These are phyloP conservation scores for Lycaon pictus DNA, from an alignment of 2,113 vertebrate genomes.

Conservation along the genomic window DNA sequence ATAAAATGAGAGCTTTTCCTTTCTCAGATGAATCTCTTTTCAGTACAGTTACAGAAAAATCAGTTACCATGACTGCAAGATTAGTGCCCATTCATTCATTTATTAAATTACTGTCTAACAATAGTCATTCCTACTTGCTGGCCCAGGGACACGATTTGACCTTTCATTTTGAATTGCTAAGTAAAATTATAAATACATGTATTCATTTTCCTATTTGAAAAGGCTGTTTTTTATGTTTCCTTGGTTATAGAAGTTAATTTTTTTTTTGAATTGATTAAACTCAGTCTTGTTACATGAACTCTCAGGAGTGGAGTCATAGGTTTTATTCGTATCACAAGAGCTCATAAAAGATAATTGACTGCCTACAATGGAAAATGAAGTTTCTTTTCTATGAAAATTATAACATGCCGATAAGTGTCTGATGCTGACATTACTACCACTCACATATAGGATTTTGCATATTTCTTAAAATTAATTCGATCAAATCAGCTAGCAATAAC, in stretches of 20 bases:
- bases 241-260: constrained; percentile 68
- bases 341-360: constrained; percentile 60
- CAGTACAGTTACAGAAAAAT: constrained; percentile 56
- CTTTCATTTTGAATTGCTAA: constrained; percentile 72
- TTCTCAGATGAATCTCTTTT: constrained; percentile 65
- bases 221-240: constrained; percentile 64
- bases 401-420: background rate
- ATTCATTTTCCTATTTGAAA: constrained; percentile 67
- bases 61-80: constrained; percentile 61
- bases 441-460: background rate
- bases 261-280: constrained; percentile 40
- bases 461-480: constrained; percentile 24
- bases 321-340: constrained; percentile 50
- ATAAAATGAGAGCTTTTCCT: constrained; percentile 61
- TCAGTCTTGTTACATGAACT: constrained; percentile 53
- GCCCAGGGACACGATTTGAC: constrained; percentile 56
- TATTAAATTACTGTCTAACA: constrained; percentile 74
- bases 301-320: background rate
- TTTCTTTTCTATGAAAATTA: constrained; percentile 61
- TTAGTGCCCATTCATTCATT: constrained; percentile 61
- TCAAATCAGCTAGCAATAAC: background rate
- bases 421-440: background rate
- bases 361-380: constrained; percentile 8
- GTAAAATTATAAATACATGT: constrained; percentile 73
- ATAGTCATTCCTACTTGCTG: constrained; percentile 56